Evolutionary conservation across 1,140 invertebrate species (phyloP), one percentile per base, ranked within the genome.

Genomic region (Panagrolaimus sp.): DNA sequence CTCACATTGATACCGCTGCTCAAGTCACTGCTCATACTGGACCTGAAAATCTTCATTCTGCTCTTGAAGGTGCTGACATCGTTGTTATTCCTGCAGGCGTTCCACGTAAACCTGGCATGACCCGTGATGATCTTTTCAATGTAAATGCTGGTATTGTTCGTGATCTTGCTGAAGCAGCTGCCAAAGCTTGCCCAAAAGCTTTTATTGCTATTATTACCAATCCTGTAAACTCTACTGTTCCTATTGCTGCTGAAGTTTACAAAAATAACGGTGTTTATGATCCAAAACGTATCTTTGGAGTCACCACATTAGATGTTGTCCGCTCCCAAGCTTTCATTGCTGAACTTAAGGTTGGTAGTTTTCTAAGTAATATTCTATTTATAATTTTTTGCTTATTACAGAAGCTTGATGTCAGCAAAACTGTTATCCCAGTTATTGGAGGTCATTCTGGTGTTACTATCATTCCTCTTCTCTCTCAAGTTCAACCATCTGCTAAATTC

Each of bases 381-480:
- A 1, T 17, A 3, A 0, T 65, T 32, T 17, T 47, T 47, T 24
- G 12, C 55, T 63, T 15, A 75, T 67, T 84, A 67, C 71, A 90
- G 89, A 88, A 89, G 44, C 84, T 94, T 43, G 89, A 95, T 85
- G 91, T 93, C 10, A 86, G 88, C 73, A 87, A 89, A 69, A 90
- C 95, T 0, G 89, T 89, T 77, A 88, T 95, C 21, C 94, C 96
- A 26, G 94, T 99, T 1, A 91, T 99, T 84, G 96, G 96, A 70
- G 96, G 96, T n/a, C 96, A 99, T 86, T 92, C 94, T 55, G 96
- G 96, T 67, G 90, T 95, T 65, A 98, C 96, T 71, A 98, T 99
- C 84, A 90, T 99, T 79, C 96, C 96, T 1, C 79, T 99, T 32
- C 89, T 98, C 62, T 96, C 93, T 26, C 94, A 96, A 86, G 74